Base-by-base conservation (phyloP, 2,888 invertebrate genomes). In the Heliconius sara region DNA sequence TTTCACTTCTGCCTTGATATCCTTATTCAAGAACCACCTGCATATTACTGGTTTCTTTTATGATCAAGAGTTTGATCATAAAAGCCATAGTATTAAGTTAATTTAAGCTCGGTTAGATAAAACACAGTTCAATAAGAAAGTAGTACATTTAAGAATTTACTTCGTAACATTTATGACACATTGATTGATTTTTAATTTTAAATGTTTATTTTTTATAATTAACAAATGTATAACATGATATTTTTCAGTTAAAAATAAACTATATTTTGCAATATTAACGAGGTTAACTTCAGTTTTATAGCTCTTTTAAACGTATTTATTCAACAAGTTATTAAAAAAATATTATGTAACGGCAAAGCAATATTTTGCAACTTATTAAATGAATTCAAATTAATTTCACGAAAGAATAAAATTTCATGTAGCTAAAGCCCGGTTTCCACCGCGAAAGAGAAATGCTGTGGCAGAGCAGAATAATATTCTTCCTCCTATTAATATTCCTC, bases 221-320 rank as follows among this genome's bases (percentile, higher is more conserved):
- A 12, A 3, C 25, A 34, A 25, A n/a, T 43, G 43, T 68, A 34
- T 70, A 43, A 43, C 22, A 60, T 43, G 7, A 43, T 43, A 43
- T 39, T 43, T 43, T n/a, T 43, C 16, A n/a, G n/a, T n/a, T 70
- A 25, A 39, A 34, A 67, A 34, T 67, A 67, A 68, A 68, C 30
- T 30, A 30, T 57, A 5, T 27, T 65, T 65, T 72, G 72, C 57
- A 57, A 73, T 57, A 34, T n/a, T 30, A 73, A 60, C 57, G n/a
- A 60, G 72, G 72, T 57, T 72, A 72, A 72, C 30, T 57, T 52
- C 6, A 22, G 7, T 30, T 30, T 72, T 57, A 72, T 57, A 7
- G 72, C 57, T 30, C 12, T 22, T 72, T 57, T 72, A n/a, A 72
- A 30, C 30, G 27, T 43, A 43, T 30, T 72, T 72, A 47, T 43